Conservation (phyloP, 2,888 invertebrate species). For the Macaria notata region DNA sequence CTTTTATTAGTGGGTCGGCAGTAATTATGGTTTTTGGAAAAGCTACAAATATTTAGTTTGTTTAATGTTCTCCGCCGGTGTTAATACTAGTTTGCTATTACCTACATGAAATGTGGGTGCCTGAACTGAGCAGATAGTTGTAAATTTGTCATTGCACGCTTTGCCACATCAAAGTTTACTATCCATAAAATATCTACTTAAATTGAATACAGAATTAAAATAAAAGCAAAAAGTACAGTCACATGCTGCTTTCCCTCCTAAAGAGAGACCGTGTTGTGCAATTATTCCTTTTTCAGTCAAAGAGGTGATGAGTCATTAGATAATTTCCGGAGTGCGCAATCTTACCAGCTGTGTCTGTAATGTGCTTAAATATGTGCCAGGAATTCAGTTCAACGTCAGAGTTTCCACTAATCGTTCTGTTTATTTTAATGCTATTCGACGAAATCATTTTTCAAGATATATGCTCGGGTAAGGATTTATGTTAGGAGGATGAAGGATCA, state of each 20-base stretch:
- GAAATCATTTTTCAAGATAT: constrained; percentile 19
- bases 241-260: constrained; percentile 7
- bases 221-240: too few species aligned
- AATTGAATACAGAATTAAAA: too few species aligned
- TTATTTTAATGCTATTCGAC: constrained; percentile 22
- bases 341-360: constrained; percentile 71
- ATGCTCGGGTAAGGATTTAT: neutral
- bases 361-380: constrained; percentile 62
- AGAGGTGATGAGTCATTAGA: constrained; percentile 61
- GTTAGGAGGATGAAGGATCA: neutral
- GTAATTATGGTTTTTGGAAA: constrained; percentile 36
- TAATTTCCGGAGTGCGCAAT: constrained; percentile 65
- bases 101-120: too few species aligned
- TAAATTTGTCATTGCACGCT: too few species aligned
- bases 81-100: too few species aligned
- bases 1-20: constrained; percentile 39
- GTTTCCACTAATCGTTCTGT: constrained; percentile 35
- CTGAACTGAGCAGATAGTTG: too few species aligned
- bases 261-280: constrained; percentile 45
- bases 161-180: too few species aligned
- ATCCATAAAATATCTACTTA: too few species aligned
- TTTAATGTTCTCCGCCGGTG: neutral
- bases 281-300: constrained; percentile 64
- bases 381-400: constrained; percentile 37
- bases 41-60: constrained; percentile 17